Percentiles rank a stretch among this genome's conserved stretches.
phyloP scores from a whole-genome alignment of 2,113 vertebrate genomes.

The Raphicerus campestris region DNA sequence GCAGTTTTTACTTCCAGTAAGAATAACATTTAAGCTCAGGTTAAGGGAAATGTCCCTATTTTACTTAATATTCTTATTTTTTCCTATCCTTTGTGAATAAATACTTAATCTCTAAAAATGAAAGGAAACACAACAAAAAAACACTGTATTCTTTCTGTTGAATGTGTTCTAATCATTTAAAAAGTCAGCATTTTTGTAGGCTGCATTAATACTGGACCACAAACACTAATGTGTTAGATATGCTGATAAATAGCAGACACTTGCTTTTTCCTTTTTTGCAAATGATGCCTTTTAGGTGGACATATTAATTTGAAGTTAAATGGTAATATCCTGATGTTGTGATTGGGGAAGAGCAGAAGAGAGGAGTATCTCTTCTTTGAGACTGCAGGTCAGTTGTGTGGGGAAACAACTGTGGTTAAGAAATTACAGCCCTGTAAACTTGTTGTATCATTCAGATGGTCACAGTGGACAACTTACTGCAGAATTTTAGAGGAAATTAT shows the following conservation, averaged over 20 bases:
- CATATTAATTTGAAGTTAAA: constrained; percentile 41
- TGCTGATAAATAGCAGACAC: constrained; percentile 31
- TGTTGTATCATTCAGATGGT: background rate
- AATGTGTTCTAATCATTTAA: background rate
- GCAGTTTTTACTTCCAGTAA: background rate
- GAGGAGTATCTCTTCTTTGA: background rate
- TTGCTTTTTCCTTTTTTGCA: constrained; percentile 44
- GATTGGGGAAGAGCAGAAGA: background rate
- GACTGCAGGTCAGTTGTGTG: background rate
- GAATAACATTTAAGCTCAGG: constrained; percentile 3
- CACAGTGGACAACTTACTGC: background rate
- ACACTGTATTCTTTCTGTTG: constrained; percentile 25
- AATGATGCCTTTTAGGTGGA: constrained; percentile 47
- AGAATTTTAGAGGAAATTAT: constrained; percentile 27
- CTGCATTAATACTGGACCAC: background rate
- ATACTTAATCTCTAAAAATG: constrained; percentile 20
- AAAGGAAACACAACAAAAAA: background rate
- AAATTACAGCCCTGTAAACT: background rate
- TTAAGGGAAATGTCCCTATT: background rate
- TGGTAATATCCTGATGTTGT: constrained; percentile 20
- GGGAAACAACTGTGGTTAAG: constrained; percentile 8
- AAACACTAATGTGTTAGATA: constrained; percentile 15
- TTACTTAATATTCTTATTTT: constrained; percentile 22
- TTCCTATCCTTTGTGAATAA: background rate
- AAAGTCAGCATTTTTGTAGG: constrained; percentile 45